Evolutionary conservation across 2,113 vertebrate genomes (phyloP), one percentile per base, ranked within the genome.

Genomic region (Verasper variegatus): DNA sequence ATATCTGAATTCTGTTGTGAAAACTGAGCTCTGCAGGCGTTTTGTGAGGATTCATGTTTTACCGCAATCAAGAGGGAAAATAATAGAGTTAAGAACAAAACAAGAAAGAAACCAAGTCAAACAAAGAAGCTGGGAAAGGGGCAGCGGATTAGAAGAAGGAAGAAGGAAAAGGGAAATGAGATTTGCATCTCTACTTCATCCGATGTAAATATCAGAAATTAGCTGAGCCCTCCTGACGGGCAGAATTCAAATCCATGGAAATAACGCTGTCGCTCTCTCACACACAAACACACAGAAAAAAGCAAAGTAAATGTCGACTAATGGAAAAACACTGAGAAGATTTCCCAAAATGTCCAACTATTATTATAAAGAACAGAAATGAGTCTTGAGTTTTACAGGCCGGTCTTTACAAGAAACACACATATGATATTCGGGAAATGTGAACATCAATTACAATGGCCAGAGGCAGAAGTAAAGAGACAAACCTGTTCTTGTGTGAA

Each of bases 181-280:
- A 77, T 84, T 77, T 80, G 76, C 62, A 80, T 80, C 13, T 57
- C 13, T 23, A 21, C 67, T 31, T 31, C 31, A 31, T 31, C 51
- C 20, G 23, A 76, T 74, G 60, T 10, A 76, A 78, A 86, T 66
- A n/a, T 24, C 35, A 68, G 20, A 6, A 35, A n/a, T 12, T n/a
- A 68, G 60, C 0, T 2, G 27, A 45, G 74, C 17, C 21, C 23
- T 45, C 11, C 37, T 20, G 15, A 45, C 3, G 24, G 3, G 9
- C 49, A 57, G 21, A 21, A 80, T 80, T 80, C n/a, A 84, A 89
- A 84, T 66, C 23, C 31, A 77, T 64, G 73, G 14, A 86, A 84
- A 86, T 73, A 18, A 56, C 0, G n/a, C 8, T 40, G 37, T n/a
- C 20, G 0, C 20, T 57, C 35, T 63, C 11, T 54, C 3, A 60